phyloP scores from a whole-genome alignment of 1,140 invertebrate species.

The Marisa cornuarietis region DNA sequence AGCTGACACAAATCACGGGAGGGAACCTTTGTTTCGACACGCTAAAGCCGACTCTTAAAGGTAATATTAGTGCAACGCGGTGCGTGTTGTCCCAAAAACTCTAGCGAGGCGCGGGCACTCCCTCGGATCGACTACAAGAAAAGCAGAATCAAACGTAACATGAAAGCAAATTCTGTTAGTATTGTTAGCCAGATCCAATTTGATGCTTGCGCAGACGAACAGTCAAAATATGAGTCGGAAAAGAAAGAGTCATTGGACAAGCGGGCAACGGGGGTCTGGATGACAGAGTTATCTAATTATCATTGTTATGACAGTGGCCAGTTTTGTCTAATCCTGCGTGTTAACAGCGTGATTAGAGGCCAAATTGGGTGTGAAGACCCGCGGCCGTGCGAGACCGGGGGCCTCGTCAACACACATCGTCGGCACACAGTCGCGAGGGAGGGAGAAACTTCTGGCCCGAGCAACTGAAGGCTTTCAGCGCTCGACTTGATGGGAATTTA shows the following conservation, averaged over 20 bases:
- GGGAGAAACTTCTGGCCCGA: background rate
- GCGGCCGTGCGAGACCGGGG: background rate
- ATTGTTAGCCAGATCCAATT: constrained; percentile 25
- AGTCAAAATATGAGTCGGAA: constrained; percentile 15
- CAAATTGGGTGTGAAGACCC: constrained; percentile 5
- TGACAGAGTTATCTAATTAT: constrained; percentile 24
- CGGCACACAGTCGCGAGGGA: background rate
- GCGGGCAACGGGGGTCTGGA: background rate
- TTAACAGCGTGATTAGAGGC: constrained; percentile 18
- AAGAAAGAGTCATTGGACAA: background rate
- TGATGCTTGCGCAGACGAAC: constrained; percentile 15
- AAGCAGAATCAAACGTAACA: constrained; percentile 11
- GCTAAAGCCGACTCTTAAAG: background rate
- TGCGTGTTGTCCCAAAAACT: background rate
- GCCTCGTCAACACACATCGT: background rate
- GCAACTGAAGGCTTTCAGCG: background rate
- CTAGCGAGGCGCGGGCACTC: background rate
- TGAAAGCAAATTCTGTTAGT: constrained; percentile 17
- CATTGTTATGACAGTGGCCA: constrained; percentile 26
- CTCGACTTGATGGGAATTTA: constrained; percentile 8
- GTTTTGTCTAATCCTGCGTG: constrained; percentile 22
- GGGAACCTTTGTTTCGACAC: background rate
- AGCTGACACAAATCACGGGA: background rate
- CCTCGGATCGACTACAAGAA: constrained; percentile 6
- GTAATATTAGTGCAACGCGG: constrained; percentile 1